Evolutionary conservation across 2,888 invertebrate species (phyloP), one percentile per base, ranked within the genome.

Genomic region (Trisateles emortualis): DNA sequence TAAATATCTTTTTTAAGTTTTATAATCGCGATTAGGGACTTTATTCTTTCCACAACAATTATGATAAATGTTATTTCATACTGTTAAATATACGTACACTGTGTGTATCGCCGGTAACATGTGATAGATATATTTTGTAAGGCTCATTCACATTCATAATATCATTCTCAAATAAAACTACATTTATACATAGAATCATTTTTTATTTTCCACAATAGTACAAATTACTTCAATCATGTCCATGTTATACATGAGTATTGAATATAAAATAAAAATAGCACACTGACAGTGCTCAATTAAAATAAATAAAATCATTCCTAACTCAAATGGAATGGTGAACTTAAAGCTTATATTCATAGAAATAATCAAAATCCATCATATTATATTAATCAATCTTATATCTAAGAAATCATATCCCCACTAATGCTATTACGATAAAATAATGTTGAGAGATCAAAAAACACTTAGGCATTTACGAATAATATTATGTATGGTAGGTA

Each of bases 241-340:
- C 71, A 68, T 68, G 68, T 68, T 61, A 72, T 57, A 89, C 90
- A 89, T 84, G 90, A 88, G 87, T 72, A 69, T 75, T 76, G 42
- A 59, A 73, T 62, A 41, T 32, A 60, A 63, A 49, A 48, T 11
- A 47, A 53, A 54, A 39, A 3, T 14, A 22, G 30, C 47, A 59
- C 53, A 58, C 40, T 14, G 41, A 59, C 38, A 22, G 33, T 52
- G 41, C 47, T 46, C 11, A 39, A 32, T 47, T 8, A 63, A 69
- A 51, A 57, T 64, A 58, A 63, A 64, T 65, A 59, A 51, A 62
- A 65, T 58, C 49, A 60, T 54, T 67, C 56, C 67, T 69, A 63
- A 70, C 63, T 56, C 57, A 70, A 69, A 71, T 76, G 78, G 81
- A 83, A 83, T 82, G 74, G 35, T 40, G 61, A 67, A 68, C 64